Base-by-base conservation (phyloP, 2,888 invertebrate species). In the Seladonia tumulorum region DNA sequence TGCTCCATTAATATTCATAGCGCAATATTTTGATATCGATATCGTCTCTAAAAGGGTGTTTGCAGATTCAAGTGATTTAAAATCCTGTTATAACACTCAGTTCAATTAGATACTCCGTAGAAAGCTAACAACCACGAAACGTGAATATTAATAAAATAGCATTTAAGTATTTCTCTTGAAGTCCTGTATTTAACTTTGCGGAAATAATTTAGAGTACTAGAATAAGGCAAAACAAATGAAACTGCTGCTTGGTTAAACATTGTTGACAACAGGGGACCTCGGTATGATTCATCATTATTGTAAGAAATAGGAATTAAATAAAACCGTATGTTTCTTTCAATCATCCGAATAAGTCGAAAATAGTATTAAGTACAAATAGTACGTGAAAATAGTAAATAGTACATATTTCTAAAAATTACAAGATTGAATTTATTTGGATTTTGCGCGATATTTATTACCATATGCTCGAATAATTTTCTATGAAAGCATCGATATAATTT, bases 1-100 rank as follows among this genome's bases (percentile, higher is more conserved):
- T 29, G 63, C 29, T 16, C 16, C 29, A 63, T 63, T 68, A 68
- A 68, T 68, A 68, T 68, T 68, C 68, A 39, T 68, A 68, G 18
- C 39, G 35, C 68, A 39, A 39, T 18, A 68, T 68, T 39, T 22
- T 39, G 8, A 35, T 68, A 39, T 3, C 39, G 39, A 39, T 39
- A 39, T 68, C 39, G 39, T 68, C 39, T 35, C 68, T 39, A 22
- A 39, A 39, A 68, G 35, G 66, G 22, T 68, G 10, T 10, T 39
- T 39, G 3, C 18, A 22, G 22, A 68, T 68, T 68, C 4, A 68
- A 39, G 8, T 35, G 68, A 68, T 8, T 68, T 25, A 16, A 63
- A 16, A 25, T 63, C 7, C 29, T 16, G 29, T 14, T 14, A 14
- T 25, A 60, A 25, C 14, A 5, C 25, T 60, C 60, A 10, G 1